Base-by-base conservation (phyloP, 2,797 vertebrate genomes). In the Microchirus variegatus region DNA sequence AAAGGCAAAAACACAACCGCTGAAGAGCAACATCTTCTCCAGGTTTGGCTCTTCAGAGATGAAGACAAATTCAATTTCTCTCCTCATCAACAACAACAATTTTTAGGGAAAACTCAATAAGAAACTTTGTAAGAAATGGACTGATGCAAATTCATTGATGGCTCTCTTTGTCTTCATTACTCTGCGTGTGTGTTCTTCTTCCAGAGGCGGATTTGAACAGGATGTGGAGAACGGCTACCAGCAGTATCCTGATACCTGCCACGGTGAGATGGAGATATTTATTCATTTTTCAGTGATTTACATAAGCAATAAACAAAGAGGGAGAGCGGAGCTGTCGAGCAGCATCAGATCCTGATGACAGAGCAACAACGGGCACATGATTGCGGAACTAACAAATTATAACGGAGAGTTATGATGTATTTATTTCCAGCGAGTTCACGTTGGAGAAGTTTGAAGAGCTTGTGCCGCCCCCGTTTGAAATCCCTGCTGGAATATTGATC, bases 141-240 rank as follows among this genome's bases (percentile, higher is more conserved):
- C 42, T 76, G 67, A 85, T 77, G 72, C 75, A 77, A 60, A 73
- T 84, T 40, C 36, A 56, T 55, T 81, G 70, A 87, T 64, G 62
- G 41, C 26, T 56, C 53, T 64, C 51, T 42, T 77, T 53, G 40
- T 78, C 55, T 73, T 26, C 68, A 40, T 63, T n/a, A 2, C 15
- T 61, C 38, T 61, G 31, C 70, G 44, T 67, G 3, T 71, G 16
- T 53, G 12, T 22, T 53, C 60, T 41, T 61, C 17, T 36, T 73
- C 44, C 87, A 97, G 95, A 77, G 83, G 78, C 26, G 91, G 89
- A 15, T 93, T 94, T 54, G 94, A 95, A 50, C 94, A 93, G 81
- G 92, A 95, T 26, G 89, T 95, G 55, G 93, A 92, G 82, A 89
- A 80, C 45, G 78, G 89, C 79, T 67, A 70, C 89, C 77, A 65